Conservation (phyloP, 2,113 vertebrate species). For the Cebus imitator region DNA sequence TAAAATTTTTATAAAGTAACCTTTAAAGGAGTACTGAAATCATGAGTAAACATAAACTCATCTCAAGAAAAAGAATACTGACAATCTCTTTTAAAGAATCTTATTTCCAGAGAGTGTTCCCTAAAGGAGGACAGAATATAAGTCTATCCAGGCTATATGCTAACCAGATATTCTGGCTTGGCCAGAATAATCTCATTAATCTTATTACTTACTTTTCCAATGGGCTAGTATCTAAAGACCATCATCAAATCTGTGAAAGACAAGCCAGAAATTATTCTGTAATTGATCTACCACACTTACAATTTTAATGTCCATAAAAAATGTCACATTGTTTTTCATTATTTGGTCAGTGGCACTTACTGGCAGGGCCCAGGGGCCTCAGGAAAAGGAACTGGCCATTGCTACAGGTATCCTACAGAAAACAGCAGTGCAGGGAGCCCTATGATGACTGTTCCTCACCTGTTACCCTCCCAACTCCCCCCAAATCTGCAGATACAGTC, state of each 20-base stretch:
- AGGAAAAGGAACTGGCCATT: background rate
- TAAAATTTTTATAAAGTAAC: background rate
- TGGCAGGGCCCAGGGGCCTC: background rate
- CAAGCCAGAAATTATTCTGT: background rate
- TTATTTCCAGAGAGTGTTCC: background rate
- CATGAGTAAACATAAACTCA: conserved; percentile 5
- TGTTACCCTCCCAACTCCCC: background rate
- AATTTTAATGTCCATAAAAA: background rate
- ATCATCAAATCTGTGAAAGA: background rate
- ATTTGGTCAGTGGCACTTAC: background rate
- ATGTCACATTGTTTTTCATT: background rate
- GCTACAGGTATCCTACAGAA: background rate
- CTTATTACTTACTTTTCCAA: background rate
- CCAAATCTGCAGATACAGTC: background rate
- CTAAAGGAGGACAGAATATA: background rate
- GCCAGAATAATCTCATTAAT: background rate
- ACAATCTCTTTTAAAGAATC: background rate
- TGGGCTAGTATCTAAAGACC: background rate
- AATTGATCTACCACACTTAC: background rate
- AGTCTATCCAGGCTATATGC: background rate
- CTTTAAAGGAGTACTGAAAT: background rate
- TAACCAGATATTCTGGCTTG: background rate
- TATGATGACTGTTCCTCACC: accelerated
- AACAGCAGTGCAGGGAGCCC: background rate
- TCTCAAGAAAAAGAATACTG: conserved; percentile 18